A percentile compares a stretch with the other conserved stretches of the same genome.
These are phyloP conservation scores for Nomada hirtipes DNA, from an alignment of 2,888 invertebrate genomes.

Conservation along the genomic window DNA sequence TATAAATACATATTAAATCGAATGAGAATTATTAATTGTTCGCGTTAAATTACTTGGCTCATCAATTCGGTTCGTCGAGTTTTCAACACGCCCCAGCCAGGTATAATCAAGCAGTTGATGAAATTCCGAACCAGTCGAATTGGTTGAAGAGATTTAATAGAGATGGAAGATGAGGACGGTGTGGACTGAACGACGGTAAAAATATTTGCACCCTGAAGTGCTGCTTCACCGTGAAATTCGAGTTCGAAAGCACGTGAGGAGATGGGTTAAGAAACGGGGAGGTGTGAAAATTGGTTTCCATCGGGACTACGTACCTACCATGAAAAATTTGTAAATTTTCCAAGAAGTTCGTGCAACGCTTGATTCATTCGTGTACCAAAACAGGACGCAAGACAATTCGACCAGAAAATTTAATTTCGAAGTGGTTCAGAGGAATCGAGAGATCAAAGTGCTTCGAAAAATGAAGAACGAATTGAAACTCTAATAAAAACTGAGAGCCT, in stretches of 20 bases:
- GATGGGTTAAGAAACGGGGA: background rate
- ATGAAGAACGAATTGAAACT: background rate
- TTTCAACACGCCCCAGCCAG: background rate
- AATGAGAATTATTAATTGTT: slow-evolving; percentile 14
- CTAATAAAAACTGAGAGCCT: background rate
- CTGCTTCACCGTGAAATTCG: background rate
- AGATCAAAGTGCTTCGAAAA: background rate
- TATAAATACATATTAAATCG: slow-evolving; percentile 17
- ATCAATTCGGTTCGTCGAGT: slow-evolving; percentile 10
- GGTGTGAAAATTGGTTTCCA: background rate
- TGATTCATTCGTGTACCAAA: background rate
- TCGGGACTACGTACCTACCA: background rate
- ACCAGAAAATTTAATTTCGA: slow-evolving; percentile 37
- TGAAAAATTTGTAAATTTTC: slow-evolving; percentile 10
- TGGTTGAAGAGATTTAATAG: background rate
- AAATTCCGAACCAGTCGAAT: slow-evolving; percentile 2
- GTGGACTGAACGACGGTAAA: background rate
- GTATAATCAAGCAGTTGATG: background rate
- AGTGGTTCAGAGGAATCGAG: background rate
- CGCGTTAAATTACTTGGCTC: slow-evolving; percentile 19
- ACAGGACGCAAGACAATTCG: slow-evolving; percentile 13
- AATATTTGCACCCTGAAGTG: background rate
- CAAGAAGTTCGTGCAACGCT: background rate
- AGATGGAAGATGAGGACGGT: background rate
- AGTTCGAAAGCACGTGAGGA: background rate